phyloP scores from a whole-genome alignment of 2,113 vertebrate genomes.

The Polyodon spathula region DNA sequence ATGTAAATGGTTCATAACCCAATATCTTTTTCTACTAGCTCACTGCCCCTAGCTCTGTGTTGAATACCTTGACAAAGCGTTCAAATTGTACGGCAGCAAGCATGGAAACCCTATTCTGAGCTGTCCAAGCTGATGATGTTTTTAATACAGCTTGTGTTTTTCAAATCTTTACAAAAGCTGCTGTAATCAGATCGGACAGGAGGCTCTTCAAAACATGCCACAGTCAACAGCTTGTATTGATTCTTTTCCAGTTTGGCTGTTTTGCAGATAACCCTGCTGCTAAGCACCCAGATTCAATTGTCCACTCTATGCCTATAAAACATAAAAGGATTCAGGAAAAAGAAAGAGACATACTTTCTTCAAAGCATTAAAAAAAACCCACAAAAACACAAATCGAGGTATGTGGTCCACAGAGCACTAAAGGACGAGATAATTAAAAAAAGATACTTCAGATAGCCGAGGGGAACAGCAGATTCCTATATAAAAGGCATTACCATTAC shows the following conservation, averaged over 20 bases:
- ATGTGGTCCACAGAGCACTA: slow-evolving; percentile 15
- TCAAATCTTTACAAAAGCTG: slow-evolving; percentile 44
- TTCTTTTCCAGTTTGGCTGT: slow-evolving; percentile 34
- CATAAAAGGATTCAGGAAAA: neutral
- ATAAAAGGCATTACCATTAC: slow-evolving; percentile 31
- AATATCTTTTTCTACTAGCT: slow-evolving; percentile 39
- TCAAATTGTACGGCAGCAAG: slow-evolving; percentile 53
- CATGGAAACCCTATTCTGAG: slow-evolving; percentile 58
- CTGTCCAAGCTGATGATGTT: slow-evolving; percentile 50
- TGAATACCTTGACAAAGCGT: slow-evolving; percentile 40
- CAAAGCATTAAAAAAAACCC: slow-evolving; percentile 14
- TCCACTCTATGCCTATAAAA: slow-evolving; percentile 20
- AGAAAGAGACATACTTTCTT: slow-evolving; percentile 19
- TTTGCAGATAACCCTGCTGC: slow-evolving; percentile 36
- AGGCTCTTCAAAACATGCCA: neutral
- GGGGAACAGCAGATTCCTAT: slow-evolving; percentile 25
- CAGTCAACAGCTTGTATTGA: slow-evolving; percentile 35
- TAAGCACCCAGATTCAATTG: slow-evolving; percentile 40
- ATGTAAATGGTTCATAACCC: slow-evolving; percentile 44
- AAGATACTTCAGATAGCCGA: slow-evolving; percentile 30
- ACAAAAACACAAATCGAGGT: neutral
- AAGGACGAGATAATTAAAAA: slow-evolving; percentile 23
- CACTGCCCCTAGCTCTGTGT: slow-evolving; percentile 28
- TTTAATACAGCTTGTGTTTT: slow-evolving; percentile 61
- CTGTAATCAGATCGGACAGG: slow-evolving; percentile 44